Conservation (phyloP, 2,888 invertebrate genomes). For the Pammene aurita region DNA sequence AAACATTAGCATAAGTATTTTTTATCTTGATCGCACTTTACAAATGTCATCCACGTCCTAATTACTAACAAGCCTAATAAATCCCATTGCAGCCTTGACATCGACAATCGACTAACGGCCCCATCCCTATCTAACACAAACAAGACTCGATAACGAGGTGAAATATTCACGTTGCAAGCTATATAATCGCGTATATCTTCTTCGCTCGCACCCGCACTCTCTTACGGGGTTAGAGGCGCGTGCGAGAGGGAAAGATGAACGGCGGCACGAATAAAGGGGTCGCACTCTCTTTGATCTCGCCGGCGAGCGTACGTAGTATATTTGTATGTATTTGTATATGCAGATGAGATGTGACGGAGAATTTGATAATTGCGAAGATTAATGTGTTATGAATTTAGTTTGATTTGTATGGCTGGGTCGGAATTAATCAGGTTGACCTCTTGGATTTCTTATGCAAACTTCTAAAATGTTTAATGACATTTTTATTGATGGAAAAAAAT, state of each 20-base stretch:
- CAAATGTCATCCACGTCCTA: slow-evolving; percentile 6
- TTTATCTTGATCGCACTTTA: slow-evolving; percentile 9
- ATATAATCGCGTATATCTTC: slow-evolving; percentile 71
- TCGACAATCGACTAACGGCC: slow-evolving; percentile 62
- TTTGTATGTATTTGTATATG: slow-evolving; percentile 70
- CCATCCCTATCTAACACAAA: slow-evolving; percentile 80
- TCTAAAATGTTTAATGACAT: background rate
- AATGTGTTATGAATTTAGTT: slow-evolving; percentile 60
- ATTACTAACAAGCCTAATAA: slow-evolving; percentile 9
- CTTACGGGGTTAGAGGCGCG: slow-evolving; percentile 61
- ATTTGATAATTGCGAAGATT: slow-evolving; percentile 83
- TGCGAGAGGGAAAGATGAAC: slow-evolving; percentile 77
- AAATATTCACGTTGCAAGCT: slow-evolving; percentile 82
- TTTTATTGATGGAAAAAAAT: background rate
- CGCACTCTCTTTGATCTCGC: slow-evolving; percentile 80
- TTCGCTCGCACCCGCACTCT: slow-evolving; percentile 64
- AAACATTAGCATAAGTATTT: slow-evolving; percentile 13
- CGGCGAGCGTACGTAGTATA: slow-evolving; percentile 77
- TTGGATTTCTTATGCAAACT: slow-evolving; percentile 10
- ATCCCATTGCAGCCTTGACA: slow-evolving; percentile 40
- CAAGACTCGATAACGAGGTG: slow-evolving; percentile 83
- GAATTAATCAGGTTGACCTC: slow-evolving; percentile 37
- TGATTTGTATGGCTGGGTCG: slow-evolving; percentile 36
- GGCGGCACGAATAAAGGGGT: slow-evolving; percentile 81
- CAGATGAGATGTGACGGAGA: slow-evolving; percentile 77